These are phyloP conservation scores for Microplitis mediator DNA, from an alignment of 1,140 invertebrate genomes.

Conservation along the genomic window DNA sequence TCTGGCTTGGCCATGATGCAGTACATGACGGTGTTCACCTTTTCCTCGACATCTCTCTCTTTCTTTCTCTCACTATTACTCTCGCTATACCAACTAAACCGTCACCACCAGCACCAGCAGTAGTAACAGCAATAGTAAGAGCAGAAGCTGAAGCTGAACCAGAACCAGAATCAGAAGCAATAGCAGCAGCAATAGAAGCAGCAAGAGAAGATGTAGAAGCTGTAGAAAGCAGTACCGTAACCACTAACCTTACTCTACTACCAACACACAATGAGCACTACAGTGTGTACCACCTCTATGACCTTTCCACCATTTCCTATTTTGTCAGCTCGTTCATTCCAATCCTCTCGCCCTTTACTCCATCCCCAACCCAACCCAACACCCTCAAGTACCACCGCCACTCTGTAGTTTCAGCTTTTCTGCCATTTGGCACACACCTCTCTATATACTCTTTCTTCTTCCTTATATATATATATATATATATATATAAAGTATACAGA, in stretches of 20 bases:
- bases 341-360: background rate
- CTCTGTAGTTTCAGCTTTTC: slow-evolving; percentile 13
- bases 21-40: slow-evolving; percentile 16
- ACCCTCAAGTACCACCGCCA: slow-evolving; percentile 21
- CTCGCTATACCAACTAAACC: background rate
- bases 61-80: too few species aligned
- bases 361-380: background rate
- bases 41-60: slow-evolving; percentile 14
- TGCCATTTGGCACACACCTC: slow-evolving; percentile 7
- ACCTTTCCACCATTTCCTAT: slow-evolving; percentile 12
- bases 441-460: background rate
- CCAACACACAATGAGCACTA: background rate
- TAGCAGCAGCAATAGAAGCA: background rate
- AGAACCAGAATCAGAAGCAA: background rate
- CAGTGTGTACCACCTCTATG: slow-evolving; percentile 19
- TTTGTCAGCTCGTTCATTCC: slow-evolving; percentile 14
- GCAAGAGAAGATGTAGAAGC: background rate
- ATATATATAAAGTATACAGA: too few species aligned
- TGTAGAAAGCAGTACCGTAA: background rate
- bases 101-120: background rate
- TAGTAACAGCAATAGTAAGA: background rate
- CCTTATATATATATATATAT: too few species aligned
- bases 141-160: background rate
- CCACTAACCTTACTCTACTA: background rate
- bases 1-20: background rate